Percentiles rank a stretch among this genome's conserved stretches.
Evolutionary conservation across 2,888 invertebrate genomes (phyloP).

Genomic region (Eulithis testata): DNA sequence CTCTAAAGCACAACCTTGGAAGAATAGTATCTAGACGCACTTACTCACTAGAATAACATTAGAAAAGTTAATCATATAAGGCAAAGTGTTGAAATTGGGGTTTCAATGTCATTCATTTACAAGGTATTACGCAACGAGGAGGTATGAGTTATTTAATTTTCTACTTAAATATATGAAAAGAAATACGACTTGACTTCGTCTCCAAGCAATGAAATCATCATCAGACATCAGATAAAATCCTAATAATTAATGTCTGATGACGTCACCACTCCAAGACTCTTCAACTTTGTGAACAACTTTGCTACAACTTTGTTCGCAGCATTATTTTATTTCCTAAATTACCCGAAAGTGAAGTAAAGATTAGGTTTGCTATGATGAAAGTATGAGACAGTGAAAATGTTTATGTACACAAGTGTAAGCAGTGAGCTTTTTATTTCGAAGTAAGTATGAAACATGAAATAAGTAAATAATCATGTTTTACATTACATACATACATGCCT

Average conservation of each 20-base stretch:
- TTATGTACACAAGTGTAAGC: neutral
- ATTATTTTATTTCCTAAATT: neutral
- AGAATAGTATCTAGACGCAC: conserved; percentile 82
- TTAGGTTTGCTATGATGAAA: neutral
- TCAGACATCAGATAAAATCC: no score
- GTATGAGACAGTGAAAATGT: neutral
- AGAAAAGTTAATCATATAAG: conserved; percentile 79
- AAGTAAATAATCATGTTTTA: conserved; percentile 9
- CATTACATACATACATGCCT: conserved; percentile 8
- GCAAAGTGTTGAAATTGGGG: conserved; percentile 82
- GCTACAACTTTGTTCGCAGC: neutral
- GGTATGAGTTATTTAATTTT: conserved; percentile 11
- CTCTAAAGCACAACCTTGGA: conserved; percentile 85
- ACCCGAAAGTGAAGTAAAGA: neutral
- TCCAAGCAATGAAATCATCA: no score
- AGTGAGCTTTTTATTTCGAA: conserved; percentile 1
- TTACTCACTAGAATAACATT: conserved; percentile 78
- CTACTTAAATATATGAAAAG: conserved; percentile 1
- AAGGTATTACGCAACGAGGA: conserved; percentile 32
- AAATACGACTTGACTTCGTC: neutral
- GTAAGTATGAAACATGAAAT: neutral
- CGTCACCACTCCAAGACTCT: no score
- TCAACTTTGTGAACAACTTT: no score
- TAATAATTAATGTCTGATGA: no score
- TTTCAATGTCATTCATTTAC: conserved; percentile 64